phyloP scores from a whole-genome alignment of 2,113 vertebrate species.

The Papio anubis region DNA sequence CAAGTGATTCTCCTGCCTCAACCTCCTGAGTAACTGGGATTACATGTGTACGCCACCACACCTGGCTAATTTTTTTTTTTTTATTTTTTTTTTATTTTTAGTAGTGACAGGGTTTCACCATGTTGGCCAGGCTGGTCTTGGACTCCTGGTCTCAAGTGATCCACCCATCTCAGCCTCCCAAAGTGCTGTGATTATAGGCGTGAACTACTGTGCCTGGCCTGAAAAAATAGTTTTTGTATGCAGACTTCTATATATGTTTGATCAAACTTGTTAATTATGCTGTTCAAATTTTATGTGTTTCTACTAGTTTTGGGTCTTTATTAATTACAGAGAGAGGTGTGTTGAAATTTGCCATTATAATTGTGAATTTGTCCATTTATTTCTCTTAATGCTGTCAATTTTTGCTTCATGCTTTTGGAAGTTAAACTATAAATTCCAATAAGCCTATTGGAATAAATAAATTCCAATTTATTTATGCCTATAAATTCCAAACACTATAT shows the following conservation, averaged over 20 bases:
- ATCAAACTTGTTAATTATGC: neutral
- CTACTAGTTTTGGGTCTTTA: neutral
- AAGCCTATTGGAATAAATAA: too few species aligned
- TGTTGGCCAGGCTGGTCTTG: too few species aligned
- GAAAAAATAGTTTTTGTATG: neutral
- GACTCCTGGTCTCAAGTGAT: too few species aligned
- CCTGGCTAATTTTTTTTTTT: too few species aligned
- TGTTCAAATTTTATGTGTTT: neutral
- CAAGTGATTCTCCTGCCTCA: too few species aligned
- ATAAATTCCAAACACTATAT: neutral
- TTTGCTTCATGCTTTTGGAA: neutral
- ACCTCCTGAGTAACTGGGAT: too few species aligned
- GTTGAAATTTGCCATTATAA: neutral
- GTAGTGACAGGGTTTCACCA: too few species aligned
- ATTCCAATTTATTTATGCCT: neutral
- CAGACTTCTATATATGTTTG: neutral
- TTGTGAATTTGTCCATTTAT: neutral
- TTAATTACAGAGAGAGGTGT: neutral
- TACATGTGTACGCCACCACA: too few species aligned
- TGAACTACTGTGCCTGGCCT: neutral
- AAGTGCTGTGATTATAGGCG: too few species aligned
- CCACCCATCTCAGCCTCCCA: too few species aligned
- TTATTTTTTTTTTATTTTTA: too few species aligned
- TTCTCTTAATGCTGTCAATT: neutral
- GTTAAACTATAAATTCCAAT: neutral